Evolutionary conservation across 2,888 invertebrate genomes (phyloP).

Genomic region (Brassicogethes aeneus): DNA sequence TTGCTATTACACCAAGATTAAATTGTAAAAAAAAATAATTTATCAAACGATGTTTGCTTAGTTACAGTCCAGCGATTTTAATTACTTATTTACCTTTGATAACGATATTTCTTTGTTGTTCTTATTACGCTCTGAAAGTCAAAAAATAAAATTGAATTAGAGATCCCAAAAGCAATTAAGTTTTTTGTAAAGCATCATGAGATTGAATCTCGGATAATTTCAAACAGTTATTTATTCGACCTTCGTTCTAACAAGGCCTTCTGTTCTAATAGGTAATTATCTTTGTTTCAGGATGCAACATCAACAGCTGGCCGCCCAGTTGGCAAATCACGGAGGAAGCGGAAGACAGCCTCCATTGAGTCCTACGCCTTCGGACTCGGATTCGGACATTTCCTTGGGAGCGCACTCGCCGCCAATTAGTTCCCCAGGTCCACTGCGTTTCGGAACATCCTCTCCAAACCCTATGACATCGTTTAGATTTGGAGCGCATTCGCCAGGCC

Average conservation of each 20-base stretch:
- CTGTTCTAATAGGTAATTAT: too few relatives aligned
- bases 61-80: too few relatives aligned
- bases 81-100: not conserved
- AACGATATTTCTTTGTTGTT: not conserved
- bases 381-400: constrained; percentile 41
- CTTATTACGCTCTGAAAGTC: too few relatives aligned
- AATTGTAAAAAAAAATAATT: too few relatives aligned
- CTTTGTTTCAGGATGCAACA: constrained; percentile 40
- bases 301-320: constrained; percentile 39
- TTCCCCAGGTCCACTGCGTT: constrained; percentile 34
- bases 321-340: constrained; percentile 34
- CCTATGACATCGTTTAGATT: constrained; percentile 38
- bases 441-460: constrained; percentile 31
- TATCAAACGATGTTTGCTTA: too few relatives aligned
- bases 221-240: too few relatives aligned
- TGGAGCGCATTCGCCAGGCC: constrained; percentile 41
- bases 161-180: too few relatives aligned
- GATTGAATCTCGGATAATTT: too few relatives aligned
- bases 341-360: constrained; percentile 33
- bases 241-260: too few relatives aligned
- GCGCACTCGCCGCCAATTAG: constrained; percentile 39
- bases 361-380: constrained; percentile 40
- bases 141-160: too few relatives aligned
- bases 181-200: too few relatives aligned
- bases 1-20: too few relatives aligned